These are phyloP conservation scores for Drosophila santomea DNA, from an alignment of 1,140 invertebrate genomes.

Conservation along the genomic window DNA sequence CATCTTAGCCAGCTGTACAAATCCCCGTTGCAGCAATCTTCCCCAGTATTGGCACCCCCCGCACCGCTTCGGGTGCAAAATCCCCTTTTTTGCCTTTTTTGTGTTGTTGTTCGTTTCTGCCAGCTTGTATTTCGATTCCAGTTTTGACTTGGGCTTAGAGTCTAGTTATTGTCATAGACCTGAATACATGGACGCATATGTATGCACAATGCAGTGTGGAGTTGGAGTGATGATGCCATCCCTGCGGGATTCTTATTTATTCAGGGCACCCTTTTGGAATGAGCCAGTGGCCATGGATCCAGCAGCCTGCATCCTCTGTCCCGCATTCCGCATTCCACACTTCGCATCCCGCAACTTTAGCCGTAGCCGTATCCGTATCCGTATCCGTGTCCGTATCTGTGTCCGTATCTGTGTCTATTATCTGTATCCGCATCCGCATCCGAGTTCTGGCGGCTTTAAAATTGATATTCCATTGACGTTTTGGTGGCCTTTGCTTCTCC, in stretches of 20 bases:
- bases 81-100: neutral
- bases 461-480: slow-evolving; percentile 81
- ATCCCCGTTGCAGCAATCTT: slow-evolving; percentile 25
- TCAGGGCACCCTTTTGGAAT: slow-evolving; percentile 12
- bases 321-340: neutral
- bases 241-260: slow-evolving; percentile 27
- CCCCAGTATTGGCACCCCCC: too few relatives aligned
- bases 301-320: neutral
- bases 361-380: slow-evolving; percentile 28
- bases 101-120: slow-evolving; percentile 20
- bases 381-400: slow-evolving; percentile 35
- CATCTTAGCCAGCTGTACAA: slow-evolving; percentile 5
- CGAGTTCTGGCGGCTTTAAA: slow-evolving; percentile 58
- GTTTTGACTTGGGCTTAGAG: slow-evolving; percentile 53
- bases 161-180: slow-evolving; percentile 69
- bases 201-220: slow-evolving; percentile 1
- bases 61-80: too few relatives aligned
- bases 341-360: neutral
- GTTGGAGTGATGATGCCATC: slow-evolving; percentile 1
- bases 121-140: slow-evolving; percentile 64
- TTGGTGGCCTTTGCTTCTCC: slow-evolving; percentile 52
- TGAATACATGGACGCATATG: slow-evolving; percentile 36
- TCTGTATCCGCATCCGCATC: slow-evolving; percentile 51
- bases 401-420: slow-evolving; percentile 57
- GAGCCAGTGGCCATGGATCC: slow-evolving; percentile 32